Evolutionary conservation across 2,888 invertebrate species (phyloP).

Genomic region (Apeira syringaria): DNA sequence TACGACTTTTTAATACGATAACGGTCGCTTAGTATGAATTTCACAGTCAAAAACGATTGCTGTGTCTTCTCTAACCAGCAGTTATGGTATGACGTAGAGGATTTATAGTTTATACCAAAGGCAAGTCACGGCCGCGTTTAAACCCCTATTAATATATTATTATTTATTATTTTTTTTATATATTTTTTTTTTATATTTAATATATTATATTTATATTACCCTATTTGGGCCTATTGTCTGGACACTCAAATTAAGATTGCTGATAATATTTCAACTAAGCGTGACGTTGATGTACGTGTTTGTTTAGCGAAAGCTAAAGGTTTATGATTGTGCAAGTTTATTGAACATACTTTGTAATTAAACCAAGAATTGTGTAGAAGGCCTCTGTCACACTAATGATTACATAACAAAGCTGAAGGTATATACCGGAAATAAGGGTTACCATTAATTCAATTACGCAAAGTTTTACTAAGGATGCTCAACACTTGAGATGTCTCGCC

Average conservation of each 20-base stretch:
- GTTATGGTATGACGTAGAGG: background rate
- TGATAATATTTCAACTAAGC: conserved; percentile 32
- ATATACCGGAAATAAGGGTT: conserved; percentile 12
- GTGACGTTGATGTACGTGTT: conserved; percentile 45
- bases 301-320: conserved; percentile 42
- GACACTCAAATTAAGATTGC: conserved; percentile 39
- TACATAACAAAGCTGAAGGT: background rate
- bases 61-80: background rate
- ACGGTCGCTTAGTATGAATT: too few relatives aligned
- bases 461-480: conserved; percentile 28
- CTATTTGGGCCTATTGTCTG: conserved; percentile 46
- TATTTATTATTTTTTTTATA: too few relatives aligned
- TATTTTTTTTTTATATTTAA: too few relatives aligned
- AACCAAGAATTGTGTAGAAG: background rate
- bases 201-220: too few relatives aligned
- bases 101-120: conserved; percentile 39
- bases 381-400: background rate
- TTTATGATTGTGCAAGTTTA: too few relatives aligned
- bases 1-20: too few relatives aligned
- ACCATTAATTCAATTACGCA: conserved; percentile 59
- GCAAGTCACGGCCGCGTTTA: conserved; percentile 27
- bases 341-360: background rate
- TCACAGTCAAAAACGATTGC: too few relatives aligned
- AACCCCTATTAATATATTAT: conserved; percentile 42
- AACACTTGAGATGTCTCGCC: conserved; percentile 1